Evolutionary conservation across 1,140 invertebrate genomes (phyloP).

Genomic region (Anadara kagoshimensis): DNA sequence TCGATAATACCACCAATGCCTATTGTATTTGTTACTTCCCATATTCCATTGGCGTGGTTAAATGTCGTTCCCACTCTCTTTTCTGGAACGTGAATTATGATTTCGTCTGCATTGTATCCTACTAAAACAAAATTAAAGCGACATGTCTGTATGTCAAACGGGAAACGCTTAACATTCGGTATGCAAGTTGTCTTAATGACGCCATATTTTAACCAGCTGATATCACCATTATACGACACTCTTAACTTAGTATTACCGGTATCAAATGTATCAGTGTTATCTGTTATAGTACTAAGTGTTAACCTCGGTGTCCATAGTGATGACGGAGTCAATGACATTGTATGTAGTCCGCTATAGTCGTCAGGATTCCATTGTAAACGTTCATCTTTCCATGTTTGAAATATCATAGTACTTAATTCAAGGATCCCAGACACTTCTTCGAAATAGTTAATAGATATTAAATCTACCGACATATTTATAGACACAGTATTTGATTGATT

Average conservation of each 20-base stretch:
- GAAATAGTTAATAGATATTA: not conserved
- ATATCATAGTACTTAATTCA: not conserved
- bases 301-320: not conserved
- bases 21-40: not conserved
- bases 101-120: not conserved
- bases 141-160: conserved; percentile 2
- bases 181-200: conserved; percentile 4
- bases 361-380: conserved; percentile 1
- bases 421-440: not conserved
- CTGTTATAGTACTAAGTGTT: not conserved
- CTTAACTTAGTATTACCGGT: not conserved
- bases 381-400: not conserved
- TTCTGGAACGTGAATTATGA: no score
- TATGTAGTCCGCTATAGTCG: not conserved
- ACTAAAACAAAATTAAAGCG: not conserved
- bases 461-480: not conserved
- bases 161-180: conserved; percentile 1
- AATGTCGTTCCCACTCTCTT: no score
- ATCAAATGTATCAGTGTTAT: not conserved
- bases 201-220: not conserved
- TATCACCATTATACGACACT: not conserved
- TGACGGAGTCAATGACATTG: not conserved
- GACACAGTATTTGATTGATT: not conserved
- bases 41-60: no score
- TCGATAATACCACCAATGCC: not conserved